A percentile compares a stretch with the other conserved stretches of the same genome.
Evolutionary conservation across 2,113 vertebrate species (phyloP).

Genomic region (Felis chaus): DNA sequence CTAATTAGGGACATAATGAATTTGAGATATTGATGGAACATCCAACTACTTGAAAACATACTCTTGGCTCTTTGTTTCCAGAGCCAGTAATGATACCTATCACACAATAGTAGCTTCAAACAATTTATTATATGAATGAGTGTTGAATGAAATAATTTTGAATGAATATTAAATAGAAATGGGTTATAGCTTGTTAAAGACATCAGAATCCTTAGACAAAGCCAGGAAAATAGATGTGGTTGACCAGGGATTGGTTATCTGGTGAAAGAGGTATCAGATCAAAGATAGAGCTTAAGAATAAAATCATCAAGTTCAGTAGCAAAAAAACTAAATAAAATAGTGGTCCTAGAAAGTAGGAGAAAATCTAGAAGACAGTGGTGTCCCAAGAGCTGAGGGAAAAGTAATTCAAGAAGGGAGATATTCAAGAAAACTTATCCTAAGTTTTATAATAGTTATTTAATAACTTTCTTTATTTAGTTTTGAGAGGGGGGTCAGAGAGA

Average conservation of each 20-base stretch:
- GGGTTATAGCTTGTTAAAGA: neutral
- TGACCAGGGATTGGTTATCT: neutral
- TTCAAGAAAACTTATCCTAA: neutral
- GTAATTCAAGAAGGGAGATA: neutral
- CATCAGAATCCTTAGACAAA: neutral
- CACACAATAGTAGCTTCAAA: fast-evolving
- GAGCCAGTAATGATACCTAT: neutral
- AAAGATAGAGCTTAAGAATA: neutral
- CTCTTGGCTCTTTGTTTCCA: neutral
- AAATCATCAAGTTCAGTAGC: neutral
- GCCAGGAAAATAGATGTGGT: neutral
- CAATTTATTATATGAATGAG: neutral
- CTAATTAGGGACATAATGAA: neutral
- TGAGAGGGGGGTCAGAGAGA: too few relatives aligned
- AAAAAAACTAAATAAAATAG: neutral
- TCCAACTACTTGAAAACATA: neutral
- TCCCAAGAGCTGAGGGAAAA: neutral
- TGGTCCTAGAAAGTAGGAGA: neutral
- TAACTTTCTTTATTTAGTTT: too few relatives aligned
- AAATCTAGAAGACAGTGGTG: neutral
- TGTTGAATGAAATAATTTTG: neutral
- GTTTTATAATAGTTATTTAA: neutral
- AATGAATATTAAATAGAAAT: neutral
- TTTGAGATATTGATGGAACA: neutral
- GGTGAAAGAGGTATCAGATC: neutral